These are phyloP conservation scores for Drosophila teissieri DNA, from an alignment of 1,140 invertebrate species.

Conservation along the genomic window DNA sequence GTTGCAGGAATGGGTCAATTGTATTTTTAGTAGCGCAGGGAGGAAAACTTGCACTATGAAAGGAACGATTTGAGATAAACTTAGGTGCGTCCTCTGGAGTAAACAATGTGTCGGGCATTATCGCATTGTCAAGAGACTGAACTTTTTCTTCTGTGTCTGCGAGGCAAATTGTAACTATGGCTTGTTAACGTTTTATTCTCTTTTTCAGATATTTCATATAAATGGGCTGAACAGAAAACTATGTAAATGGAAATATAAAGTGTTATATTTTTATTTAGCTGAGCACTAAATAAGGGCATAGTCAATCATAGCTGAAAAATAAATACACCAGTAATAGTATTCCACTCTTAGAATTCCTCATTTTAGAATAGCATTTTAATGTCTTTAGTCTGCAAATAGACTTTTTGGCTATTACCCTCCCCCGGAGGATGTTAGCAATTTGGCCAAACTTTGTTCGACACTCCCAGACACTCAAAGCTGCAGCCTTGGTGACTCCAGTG, in stretches of 20 bases:
- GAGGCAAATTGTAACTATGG: conserved; percentile 11
- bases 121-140: conserved; percentile 47
- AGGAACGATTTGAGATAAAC: conserved; percentile 45
- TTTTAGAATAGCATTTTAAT: not conserved
- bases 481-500: conserved; percentile 29
- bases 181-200: not conserved
- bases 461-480: conserved; percentile 26
- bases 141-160: conserved; percentile 30
- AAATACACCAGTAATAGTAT: not conserved
- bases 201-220: not conserved
- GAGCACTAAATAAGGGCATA: no score
- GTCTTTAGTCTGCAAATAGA: not conserved
- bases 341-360: not conserved
- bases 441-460: conserved; percentile 23
- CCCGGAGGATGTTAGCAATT: conserved; percentile 57
- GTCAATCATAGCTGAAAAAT: not conserved
- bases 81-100: conserved; percentile 42
- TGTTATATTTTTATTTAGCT: no score
- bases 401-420: no score
- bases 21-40: conserved; percentile 25
- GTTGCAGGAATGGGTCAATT: conserved; percentile 3
- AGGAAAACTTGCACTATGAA: conserved; percentile 43
- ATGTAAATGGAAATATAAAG: not conserved
- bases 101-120: conserved; percentile 54
- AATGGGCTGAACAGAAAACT: not conserved